Evolutionary conservation across 2,113 vertebrate genomes (phyloP).

Genomic region (Rynchops niger): DNA sequence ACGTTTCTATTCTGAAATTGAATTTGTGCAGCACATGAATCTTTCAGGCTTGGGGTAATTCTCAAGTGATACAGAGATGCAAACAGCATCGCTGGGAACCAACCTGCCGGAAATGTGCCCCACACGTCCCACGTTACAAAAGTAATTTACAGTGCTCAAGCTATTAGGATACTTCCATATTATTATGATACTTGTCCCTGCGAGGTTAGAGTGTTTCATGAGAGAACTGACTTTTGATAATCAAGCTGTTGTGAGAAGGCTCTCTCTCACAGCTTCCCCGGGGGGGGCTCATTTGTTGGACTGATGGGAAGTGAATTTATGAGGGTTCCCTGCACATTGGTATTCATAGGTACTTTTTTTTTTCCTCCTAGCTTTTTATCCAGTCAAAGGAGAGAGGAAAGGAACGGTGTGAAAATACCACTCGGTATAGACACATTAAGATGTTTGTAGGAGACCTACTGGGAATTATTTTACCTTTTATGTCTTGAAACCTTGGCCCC

Average conservation of each 20-base stretch:
- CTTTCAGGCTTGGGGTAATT: background rate
- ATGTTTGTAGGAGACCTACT: background rate
- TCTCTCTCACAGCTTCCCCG: background rate
- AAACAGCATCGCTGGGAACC: background rate
- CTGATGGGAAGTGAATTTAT: constrained; percentile 15
- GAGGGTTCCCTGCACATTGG: background rate
- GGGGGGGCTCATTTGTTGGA: constrained; percentile 10
- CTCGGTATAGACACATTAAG: background rate
- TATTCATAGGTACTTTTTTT: background rate
- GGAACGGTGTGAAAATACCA: background rate
- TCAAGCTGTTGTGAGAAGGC: constrained; percentile 15
- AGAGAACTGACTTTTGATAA: background rate
- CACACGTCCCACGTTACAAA: background rate
- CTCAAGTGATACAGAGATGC: background rate
- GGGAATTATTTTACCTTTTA: background rate
- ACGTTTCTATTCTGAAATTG: constrained; percentile 8
- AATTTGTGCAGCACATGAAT: constrained; percentile 26
- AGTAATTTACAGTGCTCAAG: constrained; percentile 17
- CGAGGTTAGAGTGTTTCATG: background rate
- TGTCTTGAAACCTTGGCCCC: background rate
- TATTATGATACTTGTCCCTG: background rate
- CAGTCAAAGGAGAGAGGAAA: constrained; percentile 16
- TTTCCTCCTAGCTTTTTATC: background rate
- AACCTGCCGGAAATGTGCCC: background rate
- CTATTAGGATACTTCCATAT: background rate